Base-by-base conservation (phyloP, 1,140 invertebrate species). In the Solenopsis invicta region DNA sequence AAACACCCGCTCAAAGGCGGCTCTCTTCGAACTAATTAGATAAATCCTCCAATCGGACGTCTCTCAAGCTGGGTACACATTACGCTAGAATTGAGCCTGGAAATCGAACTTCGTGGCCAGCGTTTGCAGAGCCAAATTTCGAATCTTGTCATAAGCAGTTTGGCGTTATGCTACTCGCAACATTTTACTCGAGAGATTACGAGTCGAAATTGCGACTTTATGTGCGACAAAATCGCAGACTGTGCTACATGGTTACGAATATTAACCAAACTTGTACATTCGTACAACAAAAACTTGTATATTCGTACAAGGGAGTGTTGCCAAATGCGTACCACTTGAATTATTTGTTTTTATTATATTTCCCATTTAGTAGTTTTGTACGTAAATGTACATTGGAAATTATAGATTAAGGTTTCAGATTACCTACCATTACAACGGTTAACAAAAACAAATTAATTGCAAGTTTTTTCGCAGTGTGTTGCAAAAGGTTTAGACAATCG, bases 21-120 rank as follows among this genome's bases (percentile, higher is more conserved):
- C 80, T 75, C 80, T 61, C 54, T 62, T 75, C 69, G 80, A 4
- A 41, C 0, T 84, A 84, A 84, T 84, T 61, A 29, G 18, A 84
- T 82, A 82, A 72, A 82, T 75, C 54, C 48, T 29, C 6, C 66
- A 59, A 59, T 21, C 52, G 37, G 10, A 72, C 54, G 52, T 34
- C 54, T 72, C 24, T 56, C 41, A 3, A 50, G 41, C 66, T 41
- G 9, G 10, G 37, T 21, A 67, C 37, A 45, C 37, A 13, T 69
- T 24, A 69, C 13, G 41, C 66, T 9, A 1, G 21, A 50, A 69
- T 69, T 41, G 66, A 69, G 2, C 9, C 12, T 21, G 4, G 41
- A 24, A 48, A 24, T 18, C 48, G 24, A 50, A 52, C 48, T n/a
- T 74, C 71, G 18, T 21, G 21, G 16, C 24, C 48, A 52, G 12